These are phyloP conservation scores for Eulimnadia texana DNA, from an alignment of 1,140 invertebrate species.

Conservation along the genomic window DNA sequence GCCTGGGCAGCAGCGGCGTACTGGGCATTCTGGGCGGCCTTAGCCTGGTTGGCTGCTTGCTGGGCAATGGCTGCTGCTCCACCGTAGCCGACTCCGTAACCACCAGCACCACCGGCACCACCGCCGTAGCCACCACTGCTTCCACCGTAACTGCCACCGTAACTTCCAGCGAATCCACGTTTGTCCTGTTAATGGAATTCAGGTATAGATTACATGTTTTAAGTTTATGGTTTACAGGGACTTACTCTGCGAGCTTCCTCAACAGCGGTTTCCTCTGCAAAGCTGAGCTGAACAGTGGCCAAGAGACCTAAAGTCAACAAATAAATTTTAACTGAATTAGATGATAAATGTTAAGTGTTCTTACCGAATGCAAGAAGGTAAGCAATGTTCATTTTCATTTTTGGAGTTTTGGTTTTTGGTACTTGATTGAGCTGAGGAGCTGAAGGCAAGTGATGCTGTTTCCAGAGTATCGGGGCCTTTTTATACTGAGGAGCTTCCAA, in stretches of 20 bases:
- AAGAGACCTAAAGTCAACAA: neutral
- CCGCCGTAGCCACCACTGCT: constrained; percentile 14
- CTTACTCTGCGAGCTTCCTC: neutral
- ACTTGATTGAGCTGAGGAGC: too few relatives aligned
- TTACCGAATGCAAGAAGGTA: neutral
- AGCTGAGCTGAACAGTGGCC: neutral
- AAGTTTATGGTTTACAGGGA: neutral
- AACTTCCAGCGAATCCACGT: constrained; percentile 40
- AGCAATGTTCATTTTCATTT: too few relatives aligned
- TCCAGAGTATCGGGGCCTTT: too few relatives aligned
- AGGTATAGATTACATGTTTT: neutral
- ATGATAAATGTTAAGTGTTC: neutral
- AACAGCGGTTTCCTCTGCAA: neutral
- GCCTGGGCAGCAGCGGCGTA: constrained; percentile 21
- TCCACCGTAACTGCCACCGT: constrained; percentile 41
- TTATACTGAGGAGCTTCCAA: too few relatives aligned
- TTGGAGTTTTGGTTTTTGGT: too few relatives aligned
- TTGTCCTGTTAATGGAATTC: constrained; percentile 22
- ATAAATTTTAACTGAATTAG: neutral
- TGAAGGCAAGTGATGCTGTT: too few relatives aligned
- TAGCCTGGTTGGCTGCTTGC: constrained; percentile 22
- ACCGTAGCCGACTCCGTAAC: constrained; percentile 13
- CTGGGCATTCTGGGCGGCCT: constrained; percentile 22
- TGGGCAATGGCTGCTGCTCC: constrained; percentile 22
- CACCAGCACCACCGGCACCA: neutral